Evolutionary conservation across 2,888 invertebrate genomes (phyloP).

Genomic region (Taenaris catops): DNA sequence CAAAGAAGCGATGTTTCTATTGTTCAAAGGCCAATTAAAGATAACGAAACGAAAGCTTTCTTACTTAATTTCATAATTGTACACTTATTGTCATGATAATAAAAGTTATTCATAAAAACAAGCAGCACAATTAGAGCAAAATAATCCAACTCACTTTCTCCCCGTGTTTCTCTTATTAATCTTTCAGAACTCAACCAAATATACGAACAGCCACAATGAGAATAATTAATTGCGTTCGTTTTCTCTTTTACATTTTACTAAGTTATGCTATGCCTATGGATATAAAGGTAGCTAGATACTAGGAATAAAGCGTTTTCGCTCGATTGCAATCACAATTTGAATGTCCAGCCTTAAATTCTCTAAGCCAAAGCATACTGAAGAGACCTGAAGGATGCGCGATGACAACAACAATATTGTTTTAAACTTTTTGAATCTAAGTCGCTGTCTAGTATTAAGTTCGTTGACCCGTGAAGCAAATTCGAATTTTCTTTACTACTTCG

Average conservation of each 20-base stretch:
- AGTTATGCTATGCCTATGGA: background rate
- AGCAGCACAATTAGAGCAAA: constrained; percentile 64
- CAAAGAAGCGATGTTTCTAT: background rate
- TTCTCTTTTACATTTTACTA: constrained; percentile 25
- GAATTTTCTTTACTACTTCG: too few relatives aligned
- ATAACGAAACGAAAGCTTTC: constrained; percentile 7
- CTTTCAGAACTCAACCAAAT: constrained; percentile 18
- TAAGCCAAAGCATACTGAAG: too few relatives aligned
- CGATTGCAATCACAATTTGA: too few relatives aligned
- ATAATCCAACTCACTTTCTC: constrained; percentile 69
- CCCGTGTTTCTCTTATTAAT: constrained; percentile 25
- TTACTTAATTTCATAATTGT: constrained; percentile 10
- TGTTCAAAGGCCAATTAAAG: constrained; percentile 5
- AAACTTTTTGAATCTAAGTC: too few relatives aligned
- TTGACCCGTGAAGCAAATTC: too few relatives aligned
- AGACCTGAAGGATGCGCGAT: too few relatives aligned
- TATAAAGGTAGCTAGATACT: too few relatives aligned
- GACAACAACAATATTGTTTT: too few relatives aligned
- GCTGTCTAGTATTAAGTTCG: too few relatives aligned
- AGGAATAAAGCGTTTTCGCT: too few relatives aligned
- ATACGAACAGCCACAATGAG: constrained; percentile 12
- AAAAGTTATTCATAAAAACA: constrained; percentile 21
- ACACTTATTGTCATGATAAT: constrained; percentile 13
- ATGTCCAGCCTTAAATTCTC: too few relatives aligned
- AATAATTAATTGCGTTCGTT: constrained; percentile 30